Evolutionary conservation across 2,113 vertebrate genomes (phyloP).

Genomic region (Daboia siamensis): DNA sequence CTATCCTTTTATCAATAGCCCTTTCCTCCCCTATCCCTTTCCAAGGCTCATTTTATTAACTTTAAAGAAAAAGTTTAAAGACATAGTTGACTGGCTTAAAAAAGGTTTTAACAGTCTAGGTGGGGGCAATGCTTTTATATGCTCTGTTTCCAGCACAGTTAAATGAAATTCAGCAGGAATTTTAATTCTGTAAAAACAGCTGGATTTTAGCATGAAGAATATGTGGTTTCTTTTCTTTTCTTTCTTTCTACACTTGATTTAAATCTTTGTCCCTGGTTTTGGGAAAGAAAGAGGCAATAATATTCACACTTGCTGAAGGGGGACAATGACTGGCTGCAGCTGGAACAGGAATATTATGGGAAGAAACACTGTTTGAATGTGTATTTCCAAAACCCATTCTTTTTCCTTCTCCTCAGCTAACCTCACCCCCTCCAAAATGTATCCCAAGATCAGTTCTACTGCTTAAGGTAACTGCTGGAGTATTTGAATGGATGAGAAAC

Average conservation of each 20-base stretch:
- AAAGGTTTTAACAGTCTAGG: conserved; percentile 22
- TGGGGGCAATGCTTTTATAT: conserved; percentile 19
- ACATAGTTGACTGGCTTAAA: conserved; percentile 30
- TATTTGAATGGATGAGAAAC: neutral
- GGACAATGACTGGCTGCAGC: neutral
- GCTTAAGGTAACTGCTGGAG: neutral
- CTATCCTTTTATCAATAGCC: conserved; percentile 15
- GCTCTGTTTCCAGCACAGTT: conserved; percentile 21
- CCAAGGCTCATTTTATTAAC: conserved; percentile 25
- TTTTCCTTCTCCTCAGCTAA: neutral
- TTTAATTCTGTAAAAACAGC: conserved; percentile 33
- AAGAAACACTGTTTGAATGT: conserved; percentile 1
- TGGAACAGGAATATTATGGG: neutral
- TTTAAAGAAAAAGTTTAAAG: conserved; percentile 24
- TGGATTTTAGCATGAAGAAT: conserved; percentile 32
- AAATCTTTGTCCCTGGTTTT: neutral
- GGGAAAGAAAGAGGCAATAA: conserved; percentile 2
- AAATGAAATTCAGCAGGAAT: conserved; percentile 25
- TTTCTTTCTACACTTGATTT: conserved; percentile 8
- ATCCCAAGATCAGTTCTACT: neutral
- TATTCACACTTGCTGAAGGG: neutral
- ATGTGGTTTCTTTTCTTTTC: neutral
- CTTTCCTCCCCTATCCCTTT: neutral
- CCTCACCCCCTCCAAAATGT: neutral
- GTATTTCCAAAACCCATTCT: conserved; percentile 6